Percentiles rank a stretch among this genome's conserved stretches.
These are phyloP conservation scores for Parnassius smintheus DNA, from an alignment of 2,888 invertebrate genomes.

Conservation along the genomic window DNA sequence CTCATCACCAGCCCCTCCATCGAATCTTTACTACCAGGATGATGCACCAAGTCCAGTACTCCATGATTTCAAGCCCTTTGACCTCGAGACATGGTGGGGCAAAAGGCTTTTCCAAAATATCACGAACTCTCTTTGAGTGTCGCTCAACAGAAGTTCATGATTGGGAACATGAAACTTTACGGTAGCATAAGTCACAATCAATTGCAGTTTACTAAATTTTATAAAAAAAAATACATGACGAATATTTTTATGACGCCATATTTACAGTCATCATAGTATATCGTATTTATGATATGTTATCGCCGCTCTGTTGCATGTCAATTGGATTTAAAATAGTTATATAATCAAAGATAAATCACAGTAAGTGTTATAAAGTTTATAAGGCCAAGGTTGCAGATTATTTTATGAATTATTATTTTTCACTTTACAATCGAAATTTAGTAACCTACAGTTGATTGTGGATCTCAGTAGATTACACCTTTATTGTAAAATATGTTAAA, in stretches of 20 bases:
- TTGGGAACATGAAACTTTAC: constrained; percentile 50
- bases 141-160: constrained; percentile 27
- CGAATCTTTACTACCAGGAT: constrained; percentile 86
- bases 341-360: background rate
- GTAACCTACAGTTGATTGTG: constrained; percentile 78
- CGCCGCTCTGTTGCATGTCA: background rate
- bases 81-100: constrained; percentile 95
- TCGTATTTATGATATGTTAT: constrained; percentile 14
- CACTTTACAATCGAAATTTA: constrained; percentile 47
- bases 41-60: constrained; percentile 85
- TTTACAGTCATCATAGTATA: constrained; percentile 12
- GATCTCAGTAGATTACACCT: constrained; percentile 69
- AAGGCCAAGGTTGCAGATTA: constrained; percentile 7
- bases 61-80: constrained; percentile 93
- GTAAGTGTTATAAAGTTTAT: constrained; percentile 4
- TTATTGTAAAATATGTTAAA: constrained; percentile 50
- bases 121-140: constrained; percentile 86
- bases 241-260: constrained; percentile 27
- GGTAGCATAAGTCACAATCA: constrained; percentile 77
- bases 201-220: constrained; percentile 76
- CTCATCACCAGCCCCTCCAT: constrained; percentile 63
- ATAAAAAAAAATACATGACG: constrained; percentile 25
- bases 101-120: constrained; percentile 92
- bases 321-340: constrained; percentile 3
- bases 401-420: constrained; percentile 3